Percentiles rank a stretch among this genome's conserved stretches.
phyloP scores from a whole-genome alignment of 2,888 invertebrate genomes.

The Phytoseiulus persimilis region DNA sequence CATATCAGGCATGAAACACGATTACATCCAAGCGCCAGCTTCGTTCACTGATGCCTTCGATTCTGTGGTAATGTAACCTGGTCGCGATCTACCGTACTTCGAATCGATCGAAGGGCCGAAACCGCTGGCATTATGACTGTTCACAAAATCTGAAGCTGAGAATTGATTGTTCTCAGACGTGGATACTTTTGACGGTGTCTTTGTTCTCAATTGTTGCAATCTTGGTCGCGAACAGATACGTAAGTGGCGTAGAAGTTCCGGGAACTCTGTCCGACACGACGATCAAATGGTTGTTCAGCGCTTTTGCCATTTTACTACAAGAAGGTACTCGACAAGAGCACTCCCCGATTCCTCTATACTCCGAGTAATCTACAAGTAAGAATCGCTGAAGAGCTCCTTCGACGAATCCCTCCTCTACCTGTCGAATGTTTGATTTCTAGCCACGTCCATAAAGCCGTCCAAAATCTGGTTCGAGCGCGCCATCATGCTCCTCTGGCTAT shows the following conservation, averaged over 20 bases:
- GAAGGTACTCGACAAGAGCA: conserved; percentile 21
- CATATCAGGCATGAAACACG: conserved; percentile 33
- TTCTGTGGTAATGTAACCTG: background rate
- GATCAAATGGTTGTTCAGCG: background rate
- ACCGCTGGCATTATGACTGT: too few relatives aligned
- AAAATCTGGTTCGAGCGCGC: conserved; percentile 19
- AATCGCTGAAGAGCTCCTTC: background rate
- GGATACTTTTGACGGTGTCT: background rate
- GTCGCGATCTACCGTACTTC: background rate
- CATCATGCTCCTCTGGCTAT: background rate
- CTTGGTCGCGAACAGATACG: background rate
- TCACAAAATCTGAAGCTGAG: too few relatives aligned
- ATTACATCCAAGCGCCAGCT: conserved; percentile 21
- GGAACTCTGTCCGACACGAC: background rate
- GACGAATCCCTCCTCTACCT: too few relatives aligned
- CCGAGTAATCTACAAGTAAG: background rate
- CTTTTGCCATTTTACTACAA: conserved; percentile 14
- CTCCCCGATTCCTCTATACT: too few relatives aligned
- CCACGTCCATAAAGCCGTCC: background rate
- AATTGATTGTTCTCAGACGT: conserved; percentile 6
- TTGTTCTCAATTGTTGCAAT: conserved; percentile 9
- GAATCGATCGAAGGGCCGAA: background rate
- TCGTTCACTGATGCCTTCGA: conserved; percentile 26
- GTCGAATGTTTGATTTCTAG: background rate
- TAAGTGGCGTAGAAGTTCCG: background rate